Percentiles rank a stretch among this genome's conserved stretches.
These are phyloP conservation scores for Eulemur mongoz DNA, from an alignment of 2,797 vertebrate genomes.

Conservation along the genomic window DNA sequence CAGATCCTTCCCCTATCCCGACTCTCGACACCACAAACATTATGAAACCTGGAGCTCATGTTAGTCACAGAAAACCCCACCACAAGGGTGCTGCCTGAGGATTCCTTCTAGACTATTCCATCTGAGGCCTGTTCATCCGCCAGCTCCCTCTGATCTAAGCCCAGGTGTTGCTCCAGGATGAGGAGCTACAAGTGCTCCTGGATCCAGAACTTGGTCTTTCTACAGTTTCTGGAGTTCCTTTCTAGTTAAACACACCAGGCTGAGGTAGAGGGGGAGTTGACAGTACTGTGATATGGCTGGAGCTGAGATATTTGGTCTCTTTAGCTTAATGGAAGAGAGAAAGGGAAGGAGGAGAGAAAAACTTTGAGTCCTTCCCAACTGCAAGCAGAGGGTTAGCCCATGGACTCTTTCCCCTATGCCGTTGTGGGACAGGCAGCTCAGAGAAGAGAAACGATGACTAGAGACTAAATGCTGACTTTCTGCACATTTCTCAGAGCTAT, in stretches of 20 bases:
- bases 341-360: not conserved
- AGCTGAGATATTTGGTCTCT: not conserved
- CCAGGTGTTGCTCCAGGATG: not conserved
- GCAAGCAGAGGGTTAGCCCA: not conserved
- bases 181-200: not conserved
- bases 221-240: not conserved
- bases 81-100: not conserved
- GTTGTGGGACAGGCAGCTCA: not conserved
- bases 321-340: not conserved
- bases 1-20: not conserved
- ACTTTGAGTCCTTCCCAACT: not conserved
- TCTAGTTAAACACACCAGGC: not conserved
- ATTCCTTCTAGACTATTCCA: not conserved
- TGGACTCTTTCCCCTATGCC: fast-evolving
- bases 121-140: not conserved
- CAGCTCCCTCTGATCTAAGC: not conserved
- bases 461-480: not conserved
- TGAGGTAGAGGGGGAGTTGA: not conserved
- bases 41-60: not conserved
- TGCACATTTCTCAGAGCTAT: not conserved
- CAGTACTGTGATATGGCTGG: not conserved
- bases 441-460: not conserved
- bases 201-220: not conserved
- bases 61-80: not conserved
- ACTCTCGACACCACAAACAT: not conserved